Evolutionary conservation across 2,797 vertebrate genomes (phyloP).

Genomic region (Aplochiton taeniatus): DNA sequence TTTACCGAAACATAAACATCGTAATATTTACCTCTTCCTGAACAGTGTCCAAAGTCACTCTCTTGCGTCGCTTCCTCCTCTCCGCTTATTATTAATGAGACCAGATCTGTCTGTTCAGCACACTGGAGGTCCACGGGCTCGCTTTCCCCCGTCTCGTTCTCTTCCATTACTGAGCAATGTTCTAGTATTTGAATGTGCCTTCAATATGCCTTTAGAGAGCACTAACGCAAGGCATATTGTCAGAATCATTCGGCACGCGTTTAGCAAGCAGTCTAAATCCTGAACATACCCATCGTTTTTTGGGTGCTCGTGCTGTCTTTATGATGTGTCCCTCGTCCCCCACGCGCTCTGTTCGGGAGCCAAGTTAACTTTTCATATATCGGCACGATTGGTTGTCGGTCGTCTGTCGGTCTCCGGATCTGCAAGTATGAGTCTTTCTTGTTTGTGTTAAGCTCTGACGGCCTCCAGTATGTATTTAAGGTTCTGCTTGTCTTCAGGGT

Average conservation of each 20-base stretch:
- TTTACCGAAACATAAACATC: slow-evolving; percentile 32
- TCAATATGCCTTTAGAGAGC: slow-evolving; percentile 35
- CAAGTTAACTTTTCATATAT: slow-evolving; percentile 77
- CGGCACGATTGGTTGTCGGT: slow-evolving; percentile 32
- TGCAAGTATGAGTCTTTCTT: slow-evolving; percentile 28
- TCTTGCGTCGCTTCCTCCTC: slow-evolving; percentile 70
- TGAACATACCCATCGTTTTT: slow-evolving; percentile 42
- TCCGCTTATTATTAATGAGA: slow-evolving; percentile 80
- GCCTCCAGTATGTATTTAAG: slow-evolving; percentile 77
- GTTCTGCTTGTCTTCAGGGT: slow-evolving; percentile 87
- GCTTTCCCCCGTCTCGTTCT: slow-evolving; percentile 56
- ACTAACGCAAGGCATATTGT: slow-evolving; percentile 52
- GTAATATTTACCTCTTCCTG: slow-evolving; percentile 72
- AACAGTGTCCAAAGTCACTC: slow-evolving; percentile 54
- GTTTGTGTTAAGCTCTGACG: slow-evolving; percentile 45
- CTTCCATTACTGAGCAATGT: slow-evolving; percentile 70
- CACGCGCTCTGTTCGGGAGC: slow-evolving; percentile 62
- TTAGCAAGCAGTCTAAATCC: slow-evolving; percentile 31
- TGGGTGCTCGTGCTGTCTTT: slow-evolving; percentile 35
- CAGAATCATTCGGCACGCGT: slow-evolving; percentile 17
- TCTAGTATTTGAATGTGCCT: slow-evolving; percentile 21
- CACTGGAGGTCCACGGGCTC: slow-evolving; percentile 67
- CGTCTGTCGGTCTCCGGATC: slow-evolving; percentile 21
- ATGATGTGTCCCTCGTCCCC: slow-evolving; percentile 45
- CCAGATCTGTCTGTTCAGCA: slow-evolving; percentile 70